Evolutionary conservation across 2,797 vertebrate species (phyloP), one percentile per base, ranked within the genome.

Genomic region (Acanthiza pusilla): DNA sequence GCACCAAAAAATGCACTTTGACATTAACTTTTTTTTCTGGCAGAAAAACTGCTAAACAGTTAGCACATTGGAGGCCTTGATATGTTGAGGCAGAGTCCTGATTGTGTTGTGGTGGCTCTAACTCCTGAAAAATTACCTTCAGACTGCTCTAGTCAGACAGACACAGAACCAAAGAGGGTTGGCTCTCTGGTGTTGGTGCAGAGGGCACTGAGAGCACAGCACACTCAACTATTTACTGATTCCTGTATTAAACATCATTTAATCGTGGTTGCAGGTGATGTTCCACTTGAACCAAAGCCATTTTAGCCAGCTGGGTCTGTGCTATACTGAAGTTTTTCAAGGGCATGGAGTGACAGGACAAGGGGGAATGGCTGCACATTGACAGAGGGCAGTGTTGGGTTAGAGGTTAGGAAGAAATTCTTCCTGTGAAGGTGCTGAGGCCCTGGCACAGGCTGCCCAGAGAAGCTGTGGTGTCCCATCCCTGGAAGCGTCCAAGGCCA

Each of bases 1-100:
- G 85, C 58, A 85, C 57, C 23, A 67, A n/a, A 87, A 92, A 71
- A 38, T 12, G 2, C 42, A 66, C 91, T 92, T 83, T 82, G 50
- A 77, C 72, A 36, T 83, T 71, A 89, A 91, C 48, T 76, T 77
- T 55, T 17, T 17, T 77, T 83, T 63, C 68, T 74, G 63, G 32
- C 58, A 81, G 63, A 62, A 54, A 81, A 91, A 18, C 1, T 4
- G 4, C 43, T 30, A 60, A 85, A 61, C 34, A 36, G 57, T 48
- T 50, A 61, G 74, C 8, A 9, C 14, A 2, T 26, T 30, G 61
- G 72, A 71, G 47, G 42, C 72, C 38, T 72, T 77, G 81, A 42
- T 13, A 2, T 34, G 34, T 54, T 86, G 42, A 32, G 72, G 50
- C 71, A 27, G n/a, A 19, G 13, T 16, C 51, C 40, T 83, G 71